Evolutionary conservation across 2,888 invertebrate genomes (phyloP).

Genomic region (Lysandra coridon): DNA sequence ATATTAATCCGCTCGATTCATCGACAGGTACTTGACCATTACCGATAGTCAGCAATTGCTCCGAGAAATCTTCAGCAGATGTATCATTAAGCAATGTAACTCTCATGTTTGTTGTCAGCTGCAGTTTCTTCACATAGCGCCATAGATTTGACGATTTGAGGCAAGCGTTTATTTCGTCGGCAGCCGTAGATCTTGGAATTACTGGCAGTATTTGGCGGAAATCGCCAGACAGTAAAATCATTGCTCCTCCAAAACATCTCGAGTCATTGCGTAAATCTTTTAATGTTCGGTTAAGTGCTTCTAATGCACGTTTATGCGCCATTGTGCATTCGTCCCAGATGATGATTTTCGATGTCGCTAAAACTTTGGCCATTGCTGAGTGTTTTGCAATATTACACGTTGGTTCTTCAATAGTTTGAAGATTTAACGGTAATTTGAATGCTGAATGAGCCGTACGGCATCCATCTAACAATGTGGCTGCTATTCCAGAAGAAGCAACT

Average conservation of each 20-base stretch:
- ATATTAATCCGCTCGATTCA: slow-evolving; percentile 48
- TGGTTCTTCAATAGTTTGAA: slow-evolving; percentile 38
- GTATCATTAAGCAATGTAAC: no score
- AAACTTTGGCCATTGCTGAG: slow-evolving; percentile 39
- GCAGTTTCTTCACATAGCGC: no score
- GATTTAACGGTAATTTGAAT: slow-evolving; percentile 37
- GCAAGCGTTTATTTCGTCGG: background rate
- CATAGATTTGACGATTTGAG: no score
- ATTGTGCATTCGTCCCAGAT: slow-evolving; percentile 37
- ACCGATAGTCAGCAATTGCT: slow-evolving; percentile 48
- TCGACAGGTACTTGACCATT: slow-evolving; percentile 48
- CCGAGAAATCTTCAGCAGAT: no score
- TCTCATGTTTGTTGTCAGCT: no score
- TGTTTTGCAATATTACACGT: slow-evolving; percentile 38
- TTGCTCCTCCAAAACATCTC: slow-evolving; percentile 40
- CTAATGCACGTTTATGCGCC: slow-evolving; percentile 42
- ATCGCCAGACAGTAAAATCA: slow-evolving; percentile 39
- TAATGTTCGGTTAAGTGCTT: slow-evolving; percentile 41
- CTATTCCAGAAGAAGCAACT: slow-evolving; percentile 46
- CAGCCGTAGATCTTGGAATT: slow-evolving; percentile 41
- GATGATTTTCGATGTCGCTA: slow-evolving; percentile 34
- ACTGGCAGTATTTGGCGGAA: slow-evolving; percentile 43
- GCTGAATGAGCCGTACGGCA: slow-evolving; percentile 36
- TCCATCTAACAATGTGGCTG: slow-evolving; percentile 33
- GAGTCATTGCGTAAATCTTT: slow-evolving; percentile 41